Base-by-base conservation (phyloP, 2,113 vertebrate species). In the Zootoca vivipara region DNA sequence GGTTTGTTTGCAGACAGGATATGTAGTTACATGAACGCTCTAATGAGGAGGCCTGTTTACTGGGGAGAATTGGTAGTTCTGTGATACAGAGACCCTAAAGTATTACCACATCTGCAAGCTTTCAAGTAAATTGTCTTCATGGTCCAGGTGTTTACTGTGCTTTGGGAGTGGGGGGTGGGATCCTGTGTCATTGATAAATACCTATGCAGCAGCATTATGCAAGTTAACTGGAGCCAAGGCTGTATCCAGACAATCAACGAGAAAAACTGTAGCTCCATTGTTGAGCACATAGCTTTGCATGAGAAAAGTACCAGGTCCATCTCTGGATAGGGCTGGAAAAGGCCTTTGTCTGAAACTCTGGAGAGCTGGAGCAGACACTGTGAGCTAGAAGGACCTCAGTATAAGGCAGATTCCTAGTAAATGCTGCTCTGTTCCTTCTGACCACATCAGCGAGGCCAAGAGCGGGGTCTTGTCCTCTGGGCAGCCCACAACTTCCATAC, bases 71-170 rank as follows among this genome's bases (percentile, higher is more conserved):
- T 22, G 12, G 58, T 8, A 83, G 35, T 67, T 65, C 56, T 62
- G 1, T 33, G 38, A 77, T 52, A 9, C 15, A 35, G 38, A 8
- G 58, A 52, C 1, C 30, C 0, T 3, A 16, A 35, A 1, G 0
- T 15, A 20, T 7, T 64, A 3, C n/a, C 5, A 5, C 35, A 9
- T 8, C 7, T 5, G 22, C 33, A 26, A 74, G 40, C 0, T 1
- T 12, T 10, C 26, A 2, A 15, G 52, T 35, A 3, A 0, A 62
- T 56, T 64, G 30, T 77, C 30, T 64, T 40, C 3, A 24, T 38
- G 18, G 26, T 6, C 0, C 26, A 2, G 1, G 5, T 81, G 9
- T 0, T 33, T 1, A 7, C 15, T 33, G 30, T 16, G 0, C 24
- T 38, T 6, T 7, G 18, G 35, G 69, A 73, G n/a, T 35, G 46